Evolutionary conservation across 1,140 invertebrate genomes (phyloP), one percentile per base, ranked within the genome.

Genomic region (Philotrypesis tridentata): DNA sequence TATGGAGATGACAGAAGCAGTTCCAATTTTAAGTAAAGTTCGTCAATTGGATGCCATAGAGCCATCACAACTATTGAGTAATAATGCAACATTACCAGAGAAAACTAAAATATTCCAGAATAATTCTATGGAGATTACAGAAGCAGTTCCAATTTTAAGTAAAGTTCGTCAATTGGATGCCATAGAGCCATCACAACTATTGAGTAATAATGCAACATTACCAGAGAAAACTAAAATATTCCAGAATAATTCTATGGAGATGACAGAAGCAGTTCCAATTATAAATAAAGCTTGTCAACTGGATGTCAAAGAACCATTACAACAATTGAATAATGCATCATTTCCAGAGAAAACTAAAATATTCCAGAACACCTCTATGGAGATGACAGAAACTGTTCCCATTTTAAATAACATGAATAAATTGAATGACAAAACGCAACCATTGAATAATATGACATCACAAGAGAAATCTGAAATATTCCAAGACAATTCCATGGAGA

Each of bases 81-180:
- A n/a, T n/a, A n/a, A n/a, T 21, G 8, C 6, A 4, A 12, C n/a
- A 77, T 25, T 3, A 21, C 14, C 29, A 71, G 74, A 86, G 73
- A 68, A 43, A 76, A 84, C 79, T 0, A 67, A 67, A 79, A 55
- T 81, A 21, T 73, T 85, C 29, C 2, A 31, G 0, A 60, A 73
- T 29, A 68, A 63, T 29, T 82, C 85, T 48, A 85, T 87, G 77
- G 68, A 68, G 43, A 74, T 40, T 14, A 74, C 61, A n/a, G 76
- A 68, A 78, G 68, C 43, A 21, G 4, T 79, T 60, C 33, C 63
- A 31, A n/a, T 70, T 55, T 70, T 43, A 8, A 31, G 31, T 60
- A 31, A 60, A 40, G 8, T 31, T 76, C 67, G 29, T 71, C 11
- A 25, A 29, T 70, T 4, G 31, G 27, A 79, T 21, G 37, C 25